A percentile compares a stretch with the other conserved stretches of the same genome.
phyloP scores from a whole-genome alignment of 2,888 invertebrate genomes.

The Lysandra coridon region DNA sequence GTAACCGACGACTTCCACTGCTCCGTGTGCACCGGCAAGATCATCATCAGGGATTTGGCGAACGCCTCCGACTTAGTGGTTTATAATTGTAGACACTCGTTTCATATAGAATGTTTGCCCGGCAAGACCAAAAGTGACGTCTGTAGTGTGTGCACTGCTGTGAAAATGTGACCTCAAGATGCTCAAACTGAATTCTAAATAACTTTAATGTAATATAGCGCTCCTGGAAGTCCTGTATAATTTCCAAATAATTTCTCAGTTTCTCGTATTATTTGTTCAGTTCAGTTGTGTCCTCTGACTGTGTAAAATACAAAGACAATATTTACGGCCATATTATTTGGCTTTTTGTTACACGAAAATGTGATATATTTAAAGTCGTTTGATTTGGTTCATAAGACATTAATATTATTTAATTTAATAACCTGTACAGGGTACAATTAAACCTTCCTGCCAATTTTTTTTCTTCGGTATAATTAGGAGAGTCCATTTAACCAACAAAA shows the following conservation, averaged over 20 bases:
- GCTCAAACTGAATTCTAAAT: constrained; percentile 10
- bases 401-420: too few relatives aligned
- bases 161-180: constrained; percentile 61
- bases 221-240: not conserved
- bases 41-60: constrained; percentile 86
- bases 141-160: constrained; percentile 70
- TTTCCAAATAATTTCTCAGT: not conserved
- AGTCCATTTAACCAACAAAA: too few relatives aligned
- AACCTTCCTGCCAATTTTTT: too few relatives aligned
- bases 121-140: constrained; percentile 57
- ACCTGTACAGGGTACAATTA: too few relatives aligned
- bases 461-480: too few relatives aligned
- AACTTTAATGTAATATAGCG: not conserved
- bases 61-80: constrained; percentile 86
- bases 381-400: not conserved
- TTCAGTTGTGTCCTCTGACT: not conserved
- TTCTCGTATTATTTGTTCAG: not conserved
- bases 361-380: not conserved
- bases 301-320: not conserved
- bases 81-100: constrained; percentile 94
- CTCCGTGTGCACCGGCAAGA: constrained; percentile 87
- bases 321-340: not conserved
- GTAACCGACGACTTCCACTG: constrained; percentile 89
- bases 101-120: constrained; percentile 91
- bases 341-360: not conserved